phyloP scores from a whole-genome alignment of 1,140 invertebrate species.

The Nasonia vitripennis region DNA sequence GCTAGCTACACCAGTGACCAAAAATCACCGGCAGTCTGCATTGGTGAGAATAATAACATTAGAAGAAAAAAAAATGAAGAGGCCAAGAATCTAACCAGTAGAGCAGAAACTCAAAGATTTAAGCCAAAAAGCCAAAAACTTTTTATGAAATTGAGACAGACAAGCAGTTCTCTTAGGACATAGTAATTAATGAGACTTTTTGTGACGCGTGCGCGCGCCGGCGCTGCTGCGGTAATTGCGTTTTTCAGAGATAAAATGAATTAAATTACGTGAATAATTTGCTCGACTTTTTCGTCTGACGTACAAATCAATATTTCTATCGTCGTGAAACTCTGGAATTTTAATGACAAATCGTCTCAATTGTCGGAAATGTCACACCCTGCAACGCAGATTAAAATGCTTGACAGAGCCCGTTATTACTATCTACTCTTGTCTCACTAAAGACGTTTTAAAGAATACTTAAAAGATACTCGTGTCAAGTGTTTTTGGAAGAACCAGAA shows the following conservation, averaged over 20 bases:
- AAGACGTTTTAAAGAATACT: too few species aligned
- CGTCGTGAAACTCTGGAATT: background rate
- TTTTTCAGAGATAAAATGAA: background rate
- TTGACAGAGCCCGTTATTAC: background rate
- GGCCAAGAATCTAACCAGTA: background rate
- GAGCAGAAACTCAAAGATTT: background rate
- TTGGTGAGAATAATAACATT: too few species aligned
- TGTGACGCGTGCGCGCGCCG: too few species aligned
- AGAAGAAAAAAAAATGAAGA: background rate
- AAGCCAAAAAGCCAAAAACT: background rate
- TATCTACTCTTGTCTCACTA: too few species aligned
- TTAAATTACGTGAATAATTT: background rate
- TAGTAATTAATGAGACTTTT: conserved; percentile 26
- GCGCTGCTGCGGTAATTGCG: background rate
- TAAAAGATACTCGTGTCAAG: background rate
- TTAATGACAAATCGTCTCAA: background rate
- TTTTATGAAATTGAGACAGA: background rate
- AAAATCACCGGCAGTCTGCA: too few species aligned
- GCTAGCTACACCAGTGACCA: too few species aligned
- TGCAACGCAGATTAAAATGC: background rate
- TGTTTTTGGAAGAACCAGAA: background rate
- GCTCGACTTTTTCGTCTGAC: background rate
- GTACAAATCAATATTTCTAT: background rate
- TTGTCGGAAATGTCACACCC: background rate
- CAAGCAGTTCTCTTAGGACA: background rate